phyloP scores from a whole-genome alignment of 2,888 invertebrate species.

The Macrosiphum euphorbiae region DNA sequence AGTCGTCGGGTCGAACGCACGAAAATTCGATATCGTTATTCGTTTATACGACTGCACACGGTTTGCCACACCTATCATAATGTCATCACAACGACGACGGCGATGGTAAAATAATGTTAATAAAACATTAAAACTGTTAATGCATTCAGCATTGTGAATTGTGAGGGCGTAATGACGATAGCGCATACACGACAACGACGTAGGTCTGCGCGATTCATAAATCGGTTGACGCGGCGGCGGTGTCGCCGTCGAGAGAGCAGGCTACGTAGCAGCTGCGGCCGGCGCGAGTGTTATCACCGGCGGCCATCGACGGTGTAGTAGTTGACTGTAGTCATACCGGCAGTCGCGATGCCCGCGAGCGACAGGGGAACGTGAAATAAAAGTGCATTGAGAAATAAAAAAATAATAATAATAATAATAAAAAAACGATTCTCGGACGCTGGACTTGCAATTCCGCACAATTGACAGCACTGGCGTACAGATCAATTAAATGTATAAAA shows the following conservation, averaged over 20 bases:
- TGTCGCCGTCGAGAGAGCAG: not conserved
- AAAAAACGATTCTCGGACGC: conserved; percentile 45
- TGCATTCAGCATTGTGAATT: not conserved
- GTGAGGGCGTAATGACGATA: conserved; percentile 20
- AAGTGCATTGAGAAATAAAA: conserved; percentile 16
- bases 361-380: not conserved
- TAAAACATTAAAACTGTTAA: not conserved
- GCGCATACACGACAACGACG: not conserved
- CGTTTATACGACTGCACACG: not conserved
- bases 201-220: not conserved
- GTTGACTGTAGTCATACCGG: not conserved
- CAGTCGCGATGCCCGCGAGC: not conserved
- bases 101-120: not conserved
- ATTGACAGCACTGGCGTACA: conserved; percentile 63
- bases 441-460: conserved; percentile 59
- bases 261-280: not conserved
- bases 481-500: conserved; percentile 53
- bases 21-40: conserved; percentile 1
- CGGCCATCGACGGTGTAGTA: conserved; percentile 21
- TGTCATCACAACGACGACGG: not conserved
- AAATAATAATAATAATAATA: not conserved
- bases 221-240: not conserved
- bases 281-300: conserved; percentile 3
- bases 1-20: not conserved
- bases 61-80: not conserved